Base-by-base conservation (phyloP, 2,113 vertebrate species). In the Thomomys bottae region DNA sequence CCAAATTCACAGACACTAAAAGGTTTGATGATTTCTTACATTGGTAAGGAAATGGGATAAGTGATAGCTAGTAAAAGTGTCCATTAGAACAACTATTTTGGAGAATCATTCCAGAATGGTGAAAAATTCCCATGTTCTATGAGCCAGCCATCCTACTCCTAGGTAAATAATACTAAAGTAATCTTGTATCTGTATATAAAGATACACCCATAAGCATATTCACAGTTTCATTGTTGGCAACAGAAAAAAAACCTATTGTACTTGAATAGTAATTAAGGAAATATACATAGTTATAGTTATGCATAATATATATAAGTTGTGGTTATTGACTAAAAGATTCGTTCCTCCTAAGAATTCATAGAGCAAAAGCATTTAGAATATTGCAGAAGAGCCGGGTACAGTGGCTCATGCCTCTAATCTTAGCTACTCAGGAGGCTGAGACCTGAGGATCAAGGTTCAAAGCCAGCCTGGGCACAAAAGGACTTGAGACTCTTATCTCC, bases 301-400 rank as follows among this genome's bases (percentile, higher is more conserved):
- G 49, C 49, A 85, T 28, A n/a, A n/a, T n/a, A n/a, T n/a, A n/a
- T n/a, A n/a, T n/a, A n/a, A n/a, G n/a, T n/a, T n/a, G n/a, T n/a
- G n/a, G n/a, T n/a, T n/a, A 70, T 3, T 61, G 14, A 73, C 28
- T 18, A 68, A 81, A 82, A 78, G 45, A 89, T n/a, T 18, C 30
- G 92, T 71, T 21, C 84, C 40, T 90, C 70, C 42, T 11, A 86
- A 83, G 61, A 87, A 84, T 34, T 76, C 17, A 64, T 28, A 34
- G 5, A 28, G 40, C 49, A 61, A 87, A 34, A 66, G 70, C 6
- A 66, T 66, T 70, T 32, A 36, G 83, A 80, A 20, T 26, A 49
- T 30, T 26, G 18, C 23, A 28, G 11, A 26, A 23, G 70, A 59
- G n/a, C n/a, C n/a, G n/a, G n/a, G n/a, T n/a, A n/a, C n/a, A n/a